Evolutionary conservation across 2,888 invertebrate species (phyloP), one percentile per base, ranked within the genome.

Genomic region (Dasypogon diadema): DNA sequence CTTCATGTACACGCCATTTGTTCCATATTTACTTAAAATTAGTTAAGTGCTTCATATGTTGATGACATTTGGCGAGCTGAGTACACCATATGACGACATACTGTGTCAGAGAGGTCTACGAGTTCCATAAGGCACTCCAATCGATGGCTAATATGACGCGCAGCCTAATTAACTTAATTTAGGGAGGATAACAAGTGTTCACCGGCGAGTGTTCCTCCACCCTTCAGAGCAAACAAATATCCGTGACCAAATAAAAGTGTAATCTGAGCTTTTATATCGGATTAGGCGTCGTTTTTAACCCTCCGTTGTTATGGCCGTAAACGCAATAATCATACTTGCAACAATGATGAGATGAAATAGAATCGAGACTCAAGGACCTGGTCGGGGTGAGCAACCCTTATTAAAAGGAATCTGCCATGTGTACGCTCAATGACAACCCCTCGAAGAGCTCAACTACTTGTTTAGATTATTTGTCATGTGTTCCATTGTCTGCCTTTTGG

Each of bases 221-320:
- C 58, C 74, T 30, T 46, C 48, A 21, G 16, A 68, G 73, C 56
- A 75, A 75, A 72, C 78, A 79, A 68, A 68, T 75, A 74, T 79
- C 74, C 78, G 75, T 78, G 78, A 77, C 73, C 75, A 46, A 79
- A 78, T 78, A 76, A 79, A 79, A 76, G 75, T 80, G 80, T 80
- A 79, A 80, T 80, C 79, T 70, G 77, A 80, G 79, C 77, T 79
- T 79, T 79, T 77, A 76, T 79, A 73, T 77, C 77, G 79, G 79
- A 79, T 79, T 79, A 79, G 55, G 56, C 58, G 14, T 56, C 63
- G n/a, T 22, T 22, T 73, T 54, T 73, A 58, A 42, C 24, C 18
- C 58, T n/a, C 14, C 48, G 46, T 42, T 56, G 73, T 46, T 58
- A 74, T 46, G 74, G 74, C 24, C 30, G 42, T 74, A 74, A 74